These are phyloP conservation scores for Steatocranus sp. DNA, from an alignment of 2,797 vertebrate species.

Conservation along the genomic window DNA sequence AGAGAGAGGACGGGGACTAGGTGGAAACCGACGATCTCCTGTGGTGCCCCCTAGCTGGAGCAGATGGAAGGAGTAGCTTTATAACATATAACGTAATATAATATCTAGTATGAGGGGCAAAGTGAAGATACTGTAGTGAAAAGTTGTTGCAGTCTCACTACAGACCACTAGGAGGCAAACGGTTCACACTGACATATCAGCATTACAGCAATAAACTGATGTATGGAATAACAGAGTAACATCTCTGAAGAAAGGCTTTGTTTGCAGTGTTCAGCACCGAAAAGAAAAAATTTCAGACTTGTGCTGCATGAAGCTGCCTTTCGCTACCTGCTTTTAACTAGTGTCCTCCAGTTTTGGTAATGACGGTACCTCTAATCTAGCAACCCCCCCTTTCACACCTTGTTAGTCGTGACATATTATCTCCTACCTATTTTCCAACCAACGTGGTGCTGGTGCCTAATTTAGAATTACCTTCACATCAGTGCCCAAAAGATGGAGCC, in stretches of 20 bases:
- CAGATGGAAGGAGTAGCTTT: neutral
- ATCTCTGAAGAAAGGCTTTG: neutral
- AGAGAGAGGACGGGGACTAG: neutral
- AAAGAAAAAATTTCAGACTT: neutral
- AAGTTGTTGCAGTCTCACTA: conserved; percentile 26
- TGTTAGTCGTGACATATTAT: neutral
- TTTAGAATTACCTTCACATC: neutral
- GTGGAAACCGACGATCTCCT: neutral
- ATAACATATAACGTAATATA: neutral
- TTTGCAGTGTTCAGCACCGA: rapidly evolving
- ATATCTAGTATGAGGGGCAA: neutral
- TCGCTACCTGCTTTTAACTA: neutral
- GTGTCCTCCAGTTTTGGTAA: neutral
- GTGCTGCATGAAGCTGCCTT: neutral
- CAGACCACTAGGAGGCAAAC: conserved; percentile 41
- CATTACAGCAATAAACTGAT: neutral
- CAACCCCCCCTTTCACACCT: rapidly evolving
- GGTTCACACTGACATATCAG: neutral
- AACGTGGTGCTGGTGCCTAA: neutral
- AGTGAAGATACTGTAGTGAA: neutral
- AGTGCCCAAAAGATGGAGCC: neutral
- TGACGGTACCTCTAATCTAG: neutral
- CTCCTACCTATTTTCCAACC: neutral
- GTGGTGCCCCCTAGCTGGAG: neutral
- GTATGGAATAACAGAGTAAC: neutral